These are phyloP conservation scores for Ridgeia piscesae DNA, from an alignment of 1,140 invertebrate species.

Conservation along the genomic window DNA sequence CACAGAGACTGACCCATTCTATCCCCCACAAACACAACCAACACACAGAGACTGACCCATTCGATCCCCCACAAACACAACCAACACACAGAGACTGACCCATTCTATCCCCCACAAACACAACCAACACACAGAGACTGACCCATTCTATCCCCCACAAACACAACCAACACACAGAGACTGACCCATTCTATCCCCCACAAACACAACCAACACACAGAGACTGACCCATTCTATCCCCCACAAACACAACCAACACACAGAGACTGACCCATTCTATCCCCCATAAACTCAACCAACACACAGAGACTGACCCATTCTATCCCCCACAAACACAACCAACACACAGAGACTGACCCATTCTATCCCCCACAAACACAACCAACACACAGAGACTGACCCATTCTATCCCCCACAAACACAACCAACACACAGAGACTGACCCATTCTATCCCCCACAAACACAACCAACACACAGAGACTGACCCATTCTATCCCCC, in stretches of 20 bases:
- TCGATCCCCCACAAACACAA: conserved; percentile 63
- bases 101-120: conserved; percentile 66
- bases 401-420: conserved; percentile 67
- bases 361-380: conserved; percentile 63
- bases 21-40: conserved; percentile 59
- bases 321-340: conserved; percentile 59
- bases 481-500: conserved; percentile 69
- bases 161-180: conserved; percentile 36
- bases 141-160: conserved; percentile 68
- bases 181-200: conserved; percentile 69
- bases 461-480: conserved; percentile 35
- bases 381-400: conserved; percentile 49
- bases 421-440: conserved; percentile 43
- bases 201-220: not conserved
- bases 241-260: conserved; percentile 40
- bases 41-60: conserved; percentile 60
- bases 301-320: conserved; percentile 63
- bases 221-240: conserved; percentile 68
- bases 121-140: conserved; percentile 43
- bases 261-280: conserved; percentile 66
- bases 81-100: conserved; percentile 54
- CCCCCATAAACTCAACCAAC: conserved; percentile 53
- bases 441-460: conserved; percentile 68
- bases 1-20: conserved; percentile 64
- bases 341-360: conserved; percentile 60